Evolutionary conservation across 2,888 invertebrate species (phyloP), one percentile per base, ranked within the genome.

Genomic region (Agonopterix arenella): DNA sequence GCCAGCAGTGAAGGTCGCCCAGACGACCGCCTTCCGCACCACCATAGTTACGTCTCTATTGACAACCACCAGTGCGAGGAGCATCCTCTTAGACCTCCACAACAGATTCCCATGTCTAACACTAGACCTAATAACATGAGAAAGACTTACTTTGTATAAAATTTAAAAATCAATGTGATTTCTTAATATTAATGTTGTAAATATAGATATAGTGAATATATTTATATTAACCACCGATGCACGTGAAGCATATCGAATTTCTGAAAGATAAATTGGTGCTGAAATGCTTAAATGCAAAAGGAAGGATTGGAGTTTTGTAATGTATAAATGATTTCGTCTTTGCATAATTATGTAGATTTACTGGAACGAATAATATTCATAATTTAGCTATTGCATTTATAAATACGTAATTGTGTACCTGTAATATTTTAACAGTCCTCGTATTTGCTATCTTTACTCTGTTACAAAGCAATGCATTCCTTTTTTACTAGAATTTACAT

Each of bases 41-140:
- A 90, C 60, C 90, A 90, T 60, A 91, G 91, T 59, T 92, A 92
- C 67, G 90, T 90, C 46, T 89, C 89, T 48, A 90, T 90, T 59
- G 90, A 90, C 62, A 90, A 88, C 58, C 89, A 88, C 56, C 89
- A 88, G 59, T 85, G 89, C 54, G 90, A 90, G 64, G 89, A 89
- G 62, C 70, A 85, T 49, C 90, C 90, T 11, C 74, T 90, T 51
- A 79, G 88, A 75, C 85, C 89, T 10, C 72, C 81, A 38, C 88
- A 88, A 66, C 89, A 88, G 66, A 86, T 86, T 58, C 88, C 88
- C 51, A 83, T 89, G 83, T 83, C 85, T 41, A 83, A 78, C 59
- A 80, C 86, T 55, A 76, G 84, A 52, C 89, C 79, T 53, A 68
- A 69, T 56, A 78, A 88, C 60, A 76, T 85, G 62, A 76, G 89